Evolutionary conservation across 2,797 vertebrate genomes (phyloP), one percentile per base, ranked within the genome.

Genomic region (Lerista edwardsae): DNA sequence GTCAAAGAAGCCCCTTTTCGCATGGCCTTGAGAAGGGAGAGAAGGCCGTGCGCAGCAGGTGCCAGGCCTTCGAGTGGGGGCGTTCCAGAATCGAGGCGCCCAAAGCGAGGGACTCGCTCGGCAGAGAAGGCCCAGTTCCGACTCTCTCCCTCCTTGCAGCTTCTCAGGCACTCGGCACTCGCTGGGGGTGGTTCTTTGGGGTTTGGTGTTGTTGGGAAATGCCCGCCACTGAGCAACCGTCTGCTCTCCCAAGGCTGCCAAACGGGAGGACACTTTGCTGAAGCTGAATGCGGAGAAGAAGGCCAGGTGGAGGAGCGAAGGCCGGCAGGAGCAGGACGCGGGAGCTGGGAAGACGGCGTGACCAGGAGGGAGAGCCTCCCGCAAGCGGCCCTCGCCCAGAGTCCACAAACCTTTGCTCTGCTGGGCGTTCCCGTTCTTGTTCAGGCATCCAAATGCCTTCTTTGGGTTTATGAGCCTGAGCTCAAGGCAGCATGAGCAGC

Each of bases 271-370:
- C 12, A 92, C n/a, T 0, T 77, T 95, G 71, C 27, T 91, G 62
- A 90, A 69, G 79, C 7, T 71, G 57, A 95, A 93, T 12, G 3
- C 4, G 3, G 91, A 93, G 65, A 94, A 91, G 86, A 94, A 94
- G 51, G 87, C 89, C 21, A 90, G 84, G 69, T 90, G 88, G 93
- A 94, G 41, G 57, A 77, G 47, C 55, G 90, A 92, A 83, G 68
- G 8, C 3, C 62, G 80, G 51, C 86, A 61, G 29, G 79, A 88
- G 41, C n/a, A 69, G 21, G 82, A 89, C 8, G 31, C 29, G 71
- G 47, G 51, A 57, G 39, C 67, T 0, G 1, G 34, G 47, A 94
- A 91, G 31, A 31, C 34, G 51, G 62, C 67, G 55, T 67, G n/a
- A 75, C 83, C 86, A 4, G 89, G 87, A 93, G 27, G 64, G 19